Conservation (phyloP, 2,888 invertebrate species). For the Xanthorhoe designata region DNA sequence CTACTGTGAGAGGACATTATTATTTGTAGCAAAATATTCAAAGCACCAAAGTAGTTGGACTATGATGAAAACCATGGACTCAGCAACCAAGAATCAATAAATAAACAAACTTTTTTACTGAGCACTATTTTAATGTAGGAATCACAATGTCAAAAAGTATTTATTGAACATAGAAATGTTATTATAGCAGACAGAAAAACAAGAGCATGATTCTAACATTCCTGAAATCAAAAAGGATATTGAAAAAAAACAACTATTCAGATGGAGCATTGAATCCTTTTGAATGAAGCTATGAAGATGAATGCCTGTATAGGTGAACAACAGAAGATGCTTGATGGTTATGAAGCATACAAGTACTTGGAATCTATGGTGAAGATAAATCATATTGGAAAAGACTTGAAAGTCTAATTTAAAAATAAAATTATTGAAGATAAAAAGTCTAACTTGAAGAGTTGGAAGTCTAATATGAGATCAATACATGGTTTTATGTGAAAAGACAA, state of each 20-base stretch:
- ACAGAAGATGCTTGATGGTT: not conserved
- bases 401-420: not conserved
- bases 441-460: no score
- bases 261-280: not conserved
- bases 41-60: not conserved
- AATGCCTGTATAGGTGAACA: not conserved
- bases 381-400: not conserved
- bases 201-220: not conserved
- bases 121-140: not conserved
- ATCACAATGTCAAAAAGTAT: not conserved
- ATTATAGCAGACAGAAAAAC: not conserved
- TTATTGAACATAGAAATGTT: not conserved
- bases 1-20: constrained; percentile 1
- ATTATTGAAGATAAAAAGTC: no score
- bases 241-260: not conserved
- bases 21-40: not conserved
- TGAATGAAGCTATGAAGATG: not conserved
- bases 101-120: not conserved
- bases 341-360: not conserved
- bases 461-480: not conserved
- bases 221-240: no score
- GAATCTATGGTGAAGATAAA: not conserved
- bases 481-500: not conserved
- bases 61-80: not conserved
- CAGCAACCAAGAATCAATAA: not conserved